Base-by-base conservation (phyloP, 2,888 invertebrate species). In the Schizotus pectinicornis region DNA sequence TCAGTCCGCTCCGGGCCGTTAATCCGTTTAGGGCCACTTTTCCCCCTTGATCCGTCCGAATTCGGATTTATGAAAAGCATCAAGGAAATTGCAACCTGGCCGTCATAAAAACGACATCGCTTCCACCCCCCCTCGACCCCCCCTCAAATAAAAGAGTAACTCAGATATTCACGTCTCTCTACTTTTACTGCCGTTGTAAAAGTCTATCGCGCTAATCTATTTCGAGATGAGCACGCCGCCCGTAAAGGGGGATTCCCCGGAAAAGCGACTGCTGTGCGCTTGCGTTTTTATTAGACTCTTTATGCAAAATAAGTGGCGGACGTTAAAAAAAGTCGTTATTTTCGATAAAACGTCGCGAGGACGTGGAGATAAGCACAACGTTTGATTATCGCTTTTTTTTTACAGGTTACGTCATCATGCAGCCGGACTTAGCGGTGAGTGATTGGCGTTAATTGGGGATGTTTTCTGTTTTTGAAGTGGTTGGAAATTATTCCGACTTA, bases 381-480 rank as follows among this genome's bases (percentile, higher is more conserved):
- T 22, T 22, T 22, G 22, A 5, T 22, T 22, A 22, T 22, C 5
- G 22, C 22, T 3, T 22, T 22, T 22, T 22, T 22, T 22, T 22
- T 22, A 3, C 3, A 22, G 5, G 22, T 22, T 22, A 3, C 5
- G 22, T 3, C 3, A 5, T 22, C 22, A 22, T 22, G 22, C 22
- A 3, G 22, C 22, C 22, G 22, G 22, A 22, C 5, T 53, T 53
- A 53, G 37, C 45, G 46, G 53, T 53, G 46, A 53, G 53, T 46
- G 45, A 53, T 53, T 46, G n/a, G 37, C 30, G 45, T 37, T 53
- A 53, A 53, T 53, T 53, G 53, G 53, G 36, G 37, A n/a, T 53
- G 53, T 53, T 53, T 53, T 53, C 45, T 46, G 45, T 53, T 37
- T 53, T n/a, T n/a, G n/a, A n/a, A n/a, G n/a, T n/a, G n/a, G n/a